These are phyloP conservation scores for Rhabdomys pumilio DNA, from an alignment of 2,797 vertebrate species.

Conservation along the genomic window DNA sequence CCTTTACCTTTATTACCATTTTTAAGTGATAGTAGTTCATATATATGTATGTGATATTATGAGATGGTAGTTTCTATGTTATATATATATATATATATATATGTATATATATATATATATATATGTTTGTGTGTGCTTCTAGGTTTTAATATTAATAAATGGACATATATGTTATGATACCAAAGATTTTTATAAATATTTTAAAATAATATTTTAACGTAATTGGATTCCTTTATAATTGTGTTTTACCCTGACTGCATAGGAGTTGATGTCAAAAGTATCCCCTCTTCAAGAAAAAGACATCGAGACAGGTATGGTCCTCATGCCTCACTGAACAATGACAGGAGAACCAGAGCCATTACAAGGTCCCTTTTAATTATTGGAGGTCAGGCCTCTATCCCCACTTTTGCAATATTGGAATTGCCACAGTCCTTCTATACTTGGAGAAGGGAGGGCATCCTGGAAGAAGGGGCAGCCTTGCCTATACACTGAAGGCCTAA, in stretches of 20 bases:
- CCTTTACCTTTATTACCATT: not conserved
- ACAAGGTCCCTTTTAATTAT: no score
- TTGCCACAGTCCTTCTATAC: no score
- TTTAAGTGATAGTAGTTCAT: not conserved
- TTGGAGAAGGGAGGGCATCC: no score
- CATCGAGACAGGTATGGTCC: no score
- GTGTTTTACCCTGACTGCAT: not conserved
- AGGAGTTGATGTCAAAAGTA: no score
- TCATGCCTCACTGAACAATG: no score
- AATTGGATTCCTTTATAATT: slow-evolving; percentile 33
- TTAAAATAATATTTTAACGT: slow-evolving; percentile 45
- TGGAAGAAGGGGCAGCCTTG: no score
- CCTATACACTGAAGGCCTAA: no score
- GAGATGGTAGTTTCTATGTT: not conserved
- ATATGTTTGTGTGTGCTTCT: not conserved
- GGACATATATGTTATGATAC: not conserved
- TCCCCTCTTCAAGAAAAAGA: no score
- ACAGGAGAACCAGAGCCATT: no score
- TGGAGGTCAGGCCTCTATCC: no score
- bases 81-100: not conserved
- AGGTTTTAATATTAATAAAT: slow-evolving; percentile 44
- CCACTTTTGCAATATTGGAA: no score
- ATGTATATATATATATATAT: not conserved
- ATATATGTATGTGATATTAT: not conserved
- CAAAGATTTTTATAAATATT: slow-evolving; percentile 36